Base-by-base conservation (phyloP, 2,113 vertebrate species). In the Bubalus kerabau region DNA sequence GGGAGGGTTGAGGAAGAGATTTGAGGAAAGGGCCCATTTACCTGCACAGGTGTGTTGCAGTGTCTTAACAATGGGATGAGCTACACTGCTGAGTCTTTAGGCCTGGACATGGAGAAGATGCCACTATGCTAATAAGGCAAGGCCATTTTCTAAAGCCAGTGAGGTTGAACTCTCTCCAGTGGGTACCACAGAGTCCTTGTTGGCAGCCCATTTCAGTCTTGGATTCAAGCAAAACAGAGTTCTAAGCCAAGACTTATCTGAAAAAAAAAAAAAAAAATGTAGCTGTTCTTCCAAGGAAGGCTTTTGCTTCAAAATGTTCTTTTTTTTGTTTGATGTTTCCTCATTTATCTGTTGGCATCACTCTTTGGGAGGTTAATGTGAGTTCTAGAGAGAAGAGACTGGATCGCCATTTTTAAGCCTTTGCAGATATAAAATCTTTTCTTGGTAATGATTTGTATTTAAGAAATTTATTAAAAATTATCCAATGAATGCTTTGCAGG, bases 401-500 rank as follows among this genome's bases (percentile, higher is more conserved):
- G 76, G 90, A 95, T 97, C 48, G 26, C 28, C 91, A 14, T 92
- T 89, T 90, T 94, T 96, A 97, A 91, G 94, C 17, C 91, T 97
- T 89, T 86, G 60, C 81, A 98, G 90, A 98, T 96, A 85, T 36
- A 59, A 40, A 95, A 91, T 67, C 60, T 96, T 97, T 89, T 87
- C 62, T 91, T 54, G 81, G 88, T 96, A 94, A 94, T 97, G 95
- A 96, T 67, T 85, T 96, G 82, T 78, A 97, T 95, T 97, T 97
- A 97, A 97, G 56, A 95, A 97, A 40, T 93, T 71, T 71, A 71
- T 71, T 95, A 97, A 95, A 92, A 95, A 97, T 97, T 96, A 87
- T 48, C 50, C 67, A 94, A 90, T 84, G 95, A 98, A 97, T 97
- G 78, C 67, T 96, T 94, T 97, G 85, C 59, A 96, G 93, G 95